Conservation (phyloP, 2,888 invertebrate species). For the Strigamia crassipes region DNA sequence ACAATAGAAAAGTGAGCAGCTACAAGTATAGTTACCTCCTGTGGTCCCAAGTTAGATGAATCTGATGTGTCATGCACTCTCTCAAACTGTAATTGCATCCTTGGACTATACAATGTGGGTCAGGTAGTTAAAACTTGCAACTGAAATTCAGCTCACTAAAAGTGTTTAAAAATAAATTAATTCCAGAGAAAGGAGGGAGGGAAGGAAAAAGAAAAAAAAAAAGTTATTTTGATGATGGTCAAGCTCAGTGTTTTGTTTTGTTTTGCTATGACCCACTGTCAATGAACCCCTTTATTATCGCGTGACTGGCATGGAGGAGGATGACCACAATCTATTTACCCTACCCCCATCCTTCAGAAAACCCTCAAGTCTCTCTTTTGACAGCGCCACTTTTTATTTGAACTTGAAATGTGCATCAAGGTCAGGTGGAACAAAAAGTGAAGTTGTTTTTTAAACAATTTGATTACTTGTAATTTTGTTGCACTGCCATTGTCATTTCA, state of each 20-base stretch:
- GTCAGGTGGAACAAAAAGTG: neutral
- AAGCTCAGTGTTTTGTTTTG: neutral
- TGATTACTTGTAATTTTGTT: neutral
- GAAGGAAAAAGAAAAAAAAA: too few species aligned
- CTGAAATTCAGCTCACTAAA: too few species aligned
- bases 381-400: constrained; percentile 1
- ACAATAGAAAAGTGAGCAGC: neutral
- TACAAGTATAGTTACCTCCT: neutral
- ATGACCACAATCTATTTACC: neutral
- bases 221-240: too few species aligned
- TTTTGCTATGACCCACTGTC: neutral
- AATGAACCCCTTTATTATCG: neutral
- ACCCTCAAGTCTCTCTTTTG: neutral
- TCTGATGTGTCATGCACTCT: neutral
- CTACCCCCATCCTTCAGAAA: neutral
- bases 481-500: neutral
- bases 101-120: too few species aligned
- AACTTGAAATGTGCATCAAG: neutral
- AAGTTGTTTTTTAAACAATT: neutral
- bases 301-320: neutral
- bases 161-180: too few species aligned
- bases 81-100: neutral
- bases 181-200: too few species aligned
- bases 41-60: neutral
- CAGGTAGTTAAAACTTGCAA: too few species aligned